Percentiles rank a stretch among this genome's conserved stretches.
Conservation (phyloP, 2,888 invertebrate genomes). For the Macaria liturata region DNA sequence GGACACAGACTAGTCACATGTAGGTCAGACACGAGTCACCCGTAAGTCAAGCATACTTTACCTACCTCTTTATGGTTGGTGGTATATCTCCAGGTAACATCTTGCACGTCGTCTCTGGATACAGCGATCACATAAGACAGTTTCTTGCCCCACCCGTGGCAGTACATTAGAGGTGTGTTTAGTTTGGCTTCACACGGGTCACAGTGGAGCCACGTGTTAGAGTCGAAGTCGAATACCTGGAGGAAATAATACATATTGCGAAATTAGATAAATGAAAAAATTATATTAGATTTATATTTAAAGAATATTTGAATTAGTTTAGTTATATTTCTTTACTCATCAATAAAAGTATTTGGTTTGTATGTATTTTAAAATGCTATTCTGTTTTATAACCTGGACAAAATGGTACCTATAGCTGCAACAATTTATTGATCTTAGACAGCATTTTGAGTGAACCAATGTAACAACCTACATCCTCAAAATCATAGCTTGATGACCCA, state of each 20-base stretch:
- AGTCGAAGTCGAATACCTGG: constrained; percentile 90
- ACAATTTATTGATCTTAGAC: too few relatives aligned
- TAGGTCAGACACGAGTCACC: background rate
- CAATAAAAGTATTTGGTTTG: too few relatives aligned
- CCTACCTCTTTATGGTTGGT: constrained; percentile 80
- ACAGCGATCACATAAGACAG: constrained; percentile 94
- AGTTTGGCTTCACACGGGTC: constrained; percentile 96
- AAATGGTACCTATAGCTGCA: too few relatives aligned
- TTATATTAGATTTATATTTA: too few relatives aligned
- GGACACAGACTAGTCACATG: background rate
- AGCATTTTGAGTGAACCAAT: too few relatives aligned
- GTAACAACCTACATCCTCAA: too few relatives aligned
- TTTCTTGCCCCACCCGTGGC: constrained; percentile 94
- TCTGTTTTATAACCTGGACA: too few relatives aligned
- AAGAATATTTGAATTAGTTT: too few relatives aligned
- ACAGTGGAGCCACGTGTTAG: constrained; percentile 94
- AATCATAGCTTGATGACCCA: too few relatives aligned
- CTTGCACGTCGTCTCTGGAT: constrained; percentile 94
- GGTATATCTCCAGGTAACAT: constrained; percentile 95
- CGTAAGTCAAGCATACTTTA: background rate
- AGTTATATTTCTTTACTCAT: too few relatives aligned
- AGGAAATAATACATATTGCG: background rate
- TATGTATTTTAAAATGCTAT: too few relatives aligned
- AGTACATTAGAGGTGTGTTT: constrained; percentile 96
- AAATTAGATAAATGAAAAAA: too few relatives aligned